Evolutionary conservation across 2,797 vertebrate genomes (phyloP), one percentile per base, ranked within the genome.

Genomic region (Notolabrus celidotus): DNA sequence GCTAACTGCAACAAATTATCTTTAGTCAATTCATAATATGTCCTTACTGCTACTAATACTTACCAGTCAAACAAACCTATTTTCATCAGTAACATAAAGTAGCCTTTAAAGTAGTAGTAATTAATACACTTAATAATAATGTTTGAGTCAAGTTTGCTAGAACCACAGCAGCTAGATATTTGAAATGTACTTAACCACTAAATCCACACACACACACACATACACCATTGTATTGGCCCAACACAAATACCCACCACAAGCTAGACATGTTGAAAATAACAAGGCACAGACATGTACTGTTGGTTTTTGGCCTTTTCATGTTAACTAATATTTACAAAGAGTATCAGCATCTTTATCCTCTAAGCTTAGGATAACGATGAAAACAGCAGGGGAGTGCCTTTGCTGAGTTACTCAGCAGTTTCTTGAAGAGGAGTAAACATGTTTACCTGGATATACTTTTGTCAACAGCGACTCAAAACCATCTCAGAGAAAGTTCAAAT

Each of bases 231-330:
- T 14, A 9, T 1, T 5, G 1, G 16, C 6, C 33, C 22, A 3
- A 10, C 34, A 12, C 47, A 27, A 25, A 51, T 16, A 41, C 25
- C 41, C 3, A 25, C 17, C 47, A 58, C 20, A 15, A n/a, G 43
- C 20, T 20, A 31, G 22, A 12, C 10, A 38, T 50, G 16, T 51
- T 55, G 2, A 10, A 33, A 41, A 29, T 12, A 33, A 0, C 14
- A 10, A 6, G 9, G 39, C 12, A 52, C 1, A n/a, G 0, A 3
- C 34, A 4, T 36, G 34, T 36, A 1, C 12, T 4, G 17, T 43
- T 72, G 17, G 16, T 50, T 60, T 20, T 63, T 11, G 42, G 12
- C 57, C 34, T 58, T 76, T 52, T 59, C 11, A 29, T 61, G 15
- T 58, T n/a, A n/a, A n/a, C 29, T 19, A 47, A 56, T 9, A 42